Evolutionary conservation across 1,140 invertebrate genomes (phyloP).

Genomic region (Drosophila novamexicana): DNA sequence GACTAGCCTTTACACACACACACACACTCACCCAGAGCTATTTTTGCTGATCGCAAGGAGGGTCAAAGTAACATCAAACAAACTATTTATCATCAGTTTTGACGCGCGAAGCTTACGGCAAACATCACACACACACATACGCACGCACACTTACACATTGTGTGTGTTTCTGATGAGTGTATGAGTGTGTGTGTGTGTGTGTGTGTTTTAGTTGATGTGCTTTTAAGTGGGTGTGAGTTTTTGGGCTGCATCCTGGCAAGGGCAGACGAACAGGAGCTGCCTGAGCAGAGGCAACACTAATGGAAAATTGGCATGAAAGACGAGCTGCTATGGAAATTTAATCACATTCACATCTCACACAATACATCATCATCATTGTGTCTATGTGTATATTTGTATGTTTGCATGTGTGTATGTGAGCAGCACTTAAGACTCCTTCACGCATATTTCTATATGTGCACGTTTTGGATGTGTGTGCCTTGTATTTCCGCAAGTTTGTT

Average conservation of each 20-base stretch:
- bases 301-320: conserved; percentile 83
- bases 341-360: conserved; percentile 81
- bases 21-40: conserved; percentile 25
- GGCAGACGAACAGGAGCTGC: conserved; percentile 32
- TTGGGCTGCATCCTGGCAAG: conserved; percentile 15
- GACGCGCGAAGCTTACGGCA: conserved; percentile 67
- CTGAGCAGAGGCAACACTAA: conserved; percentile 56
- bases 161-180: conserved; percentile 12
- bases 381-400: conserved; percentile 17
- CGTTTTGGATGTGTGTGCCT: conserved; percentile 34
- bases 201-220: conserved; percentile 58
- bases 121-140: conserved; percentile 59
- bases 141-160: neutral
- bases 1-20: neutral
- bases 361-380: conserved; percentile 80
- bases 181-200: conserved; percentile 6
- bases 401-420: conserved; percentile 27
- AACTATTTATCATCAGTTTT: conserved; percentile 81
- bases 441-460: conserved; percentile 45
- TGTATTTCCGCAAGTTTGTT: conserved; percentile 80
- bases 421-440: conserved; percentile 72
- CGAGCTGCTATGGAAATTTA: conserved; percentile 82
- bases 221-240: conserved; percentile 60
- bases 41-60: conserved; percentile 77
- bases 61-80: conserved; percentile 83